phyloP scores from a whole-genome alignment of 2,797 vertebrate genomes.

The Pangasius mekongensis region DNA sequence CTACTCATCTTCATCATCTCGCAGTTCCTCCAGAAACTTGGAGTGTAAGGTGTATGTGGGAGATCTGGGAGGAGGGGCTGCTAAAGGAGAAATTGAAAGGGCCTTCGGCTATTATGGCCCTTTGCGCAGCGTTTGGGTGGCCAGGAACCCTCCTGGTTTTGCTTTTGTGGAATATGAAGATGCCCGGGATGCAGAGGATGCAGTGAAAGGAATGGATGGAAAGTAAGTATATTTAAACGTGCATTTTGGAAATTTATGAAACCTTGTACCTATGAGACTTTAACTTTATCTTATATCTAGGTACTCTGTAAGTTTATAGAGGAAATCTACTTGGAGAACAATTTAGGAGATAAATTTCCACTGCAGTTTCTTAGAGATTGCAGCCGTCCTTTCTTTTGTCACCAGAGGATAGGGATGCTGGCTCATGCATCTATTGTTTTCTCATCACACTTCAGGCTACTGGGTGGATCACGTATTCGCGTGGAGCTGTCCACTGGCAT shows the following conservation, averaged over 20 bases:
- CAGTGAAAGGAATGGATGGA: constrained; percentile 77
- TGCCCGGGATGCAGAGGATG: constrained; percentile 80
- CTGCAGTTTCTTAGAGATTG: not conserved
- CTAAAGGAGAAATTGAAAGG: constrained; percentile 84
- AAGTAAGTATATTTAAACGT: constrained; percentile 69
- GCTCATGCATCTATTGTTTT: constrained; percentile 1
- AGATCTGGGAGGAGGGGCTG: constrained; percentile 83
- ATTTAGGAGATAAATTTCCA: not conserved
- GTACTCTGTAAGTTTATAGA: not conserved
- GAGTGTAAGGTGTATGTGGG: constrained; percentile 81
- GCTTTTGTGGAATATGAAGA: constrained; percentile 82
- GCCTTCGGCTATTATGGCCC: constrained; percentile 86
- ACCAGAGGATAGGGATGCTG: not conserved
- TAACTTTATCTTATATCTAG: not conserved
- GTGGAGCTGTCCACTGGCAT: constrained; percentile 83
- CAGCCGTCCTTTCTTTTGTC: not conserved
- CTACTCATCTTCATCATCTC: constrained; percentile 47
- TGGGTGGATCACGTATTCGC: constrained; percentile 81
- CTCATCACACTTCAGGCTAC: constrained; percentile 63
- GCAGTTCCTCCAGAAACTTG: constrained; percentile 47
- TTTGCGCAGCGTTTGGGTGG: constrained; percentile 84
- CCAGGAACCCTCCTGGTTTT: constrained; percentile 83
- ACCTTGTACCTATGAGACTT: not conserved
- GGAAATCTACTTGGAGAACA: not conserved
- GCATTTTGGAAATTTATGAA: not conserved